Base-by-base conservation (phyloP, 2,888 invertebrate genomes). In the Hedychridium roseum region DNA sequence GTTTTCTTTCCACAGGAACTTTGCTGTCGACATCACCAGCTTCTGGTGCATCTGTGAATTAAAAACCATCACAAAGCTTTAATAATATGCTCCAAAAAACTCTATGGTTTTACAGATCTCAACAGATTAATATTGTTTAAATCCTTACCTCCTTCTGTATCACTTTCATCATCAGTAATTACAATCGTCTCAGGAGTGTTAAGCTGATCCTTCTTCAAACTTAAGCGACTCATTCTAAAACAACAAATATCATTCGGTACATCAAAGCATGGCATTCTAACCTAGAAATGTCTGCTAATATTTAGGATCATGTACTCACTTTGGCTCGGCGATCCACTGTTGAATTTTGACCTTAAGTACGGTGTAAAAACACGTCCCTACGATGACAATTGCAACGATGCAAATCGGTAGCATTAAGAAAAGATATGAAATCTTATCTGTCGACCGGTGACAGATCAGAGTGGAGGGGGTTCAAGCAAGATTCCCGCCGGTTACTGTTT, bases 101-200 rank as follows among this genome's bases (percentile, higher is more conserved):
- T n/a, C n/a, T n/a, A n/a, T n/a, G n/a, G n/a, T n/a, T n/a, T n/a
- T n/a, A n/a, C n/a, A n/a, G n/a, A n/a, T n/a, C n/a, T n/a, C n/a
- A n/a, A n/a, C n/a, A n/a, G n/a, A n/a, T n/a, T n/a, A n/a, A n/a
- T n/a, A n/a, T n/a, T n/a, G n/a, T n/a, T n/a, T n/a, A n/a, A n/a
- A n/a, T n/a, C n/a, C n/a, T n/a, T n/a, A n/a, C n/a, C n/a, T n/a
- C n/a, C n/a, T n/a, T n/a, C n/a, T n/a, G 1, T 4, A n/a, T 45
- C 36, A 4, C 49, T 47, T 1, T 55, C 55, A 9, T 61, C 62
- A 0, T 42, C 43, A 0, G 61, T 38, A 5, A 61, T 37, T 2
- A 54, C 48, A 2, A 44, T 1, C 0, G 1, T 2, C 2, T 9
- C 7, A 5, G 0, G 4, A 6, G 0, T 2, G 0, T 0, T 9